Evolutionary conservation across 2,888 invertebrate species (phyloP), one percentile per base, ranked within the genome.

Genomic region (Caprella mutica): DNA sequence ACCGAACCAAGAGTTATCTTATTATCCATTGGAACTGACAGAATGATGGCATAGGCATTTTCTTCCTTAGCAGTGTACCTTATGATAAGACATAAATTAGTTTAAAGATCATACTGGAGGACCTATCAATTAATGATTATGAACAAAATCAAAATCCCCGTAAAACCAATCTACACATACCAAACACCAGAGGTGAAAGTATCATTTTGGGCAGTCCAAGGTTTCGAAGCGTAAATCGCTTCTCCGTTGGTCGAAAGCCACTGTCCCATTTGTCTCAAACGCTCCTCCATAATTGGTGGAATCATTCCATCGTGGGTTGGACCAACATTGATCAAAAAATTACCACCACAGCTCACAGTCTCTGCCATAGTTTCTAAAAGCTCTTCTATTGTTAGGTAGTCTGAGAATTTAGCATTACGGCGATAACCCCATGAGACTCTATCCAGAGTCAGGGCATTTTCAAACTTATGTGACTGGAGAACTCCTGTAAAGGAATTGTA

Each of bases 391-490:
- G 80, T 81, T 62, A 85, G 71, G 66, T 83, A 83, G 67, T 89
- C 84, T 6, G 74, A 70, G 0, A 88, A 67, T 3, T 74, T 72
- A 17, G 86, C 82, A 68, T 86, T 81, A 66, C 85, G 78, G 44
- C 88, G 75, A 70, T 81, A 89, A 0, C 92, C 92, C 91, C 91
- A 93, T 0, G 92, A 90, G 19, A 75, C 69, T 65, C 77, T 80
- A 69, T 97, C 96, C 40, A 97, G 76, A 0, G 94, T 91, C 79
- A 94, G 85, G 23, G 86, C 86, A 72, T 94, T 94, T 73, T 96
- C 96, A 92, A 92, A 97, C 74, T 97, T 97, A 68, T 88, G 89
- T 1, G 71, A 64, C 67, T 80, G 79, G 8, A 84, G 72, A 14
- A 77, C 72, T 43, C 82, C 82, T 81, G 65, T 44, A 67, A 67